Conservation (phyloP, 2,797 vertebrate species). For the Ctenochaetus hawaiiensis region DNA sequence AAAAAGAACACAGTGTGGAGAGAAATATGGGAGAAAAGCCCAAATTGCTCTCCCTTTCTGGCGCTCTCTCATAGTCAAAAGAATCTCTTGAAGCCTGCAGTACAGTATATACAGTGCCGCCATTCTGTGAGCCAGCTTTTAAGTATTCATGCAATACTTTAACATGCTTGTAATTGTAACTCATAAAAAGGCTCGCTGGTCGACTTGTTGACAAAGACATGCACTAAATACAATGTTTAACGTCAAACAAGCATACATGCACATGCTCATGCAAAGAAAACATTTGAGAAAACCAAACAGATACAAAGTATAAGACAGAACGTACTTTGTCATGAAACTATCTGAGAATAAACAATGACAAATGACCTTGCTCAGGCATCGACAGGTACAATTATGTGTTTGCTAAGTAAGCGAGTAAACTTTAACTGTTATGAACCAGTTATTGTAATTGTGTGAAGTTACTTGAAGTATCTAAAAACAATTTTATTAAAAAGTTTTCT, state of each 20-base stretch:
- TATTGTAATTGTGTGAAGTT: no score
- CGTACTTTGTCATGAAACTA: background rate
- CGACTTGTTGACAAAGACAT: constrained; percentile 49
- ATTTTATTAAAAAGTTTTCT: no score
- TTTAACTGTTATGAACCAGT: background rate
- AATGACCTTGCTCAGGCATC: no score
- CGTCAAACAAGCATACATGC: constrained; percentile 6
- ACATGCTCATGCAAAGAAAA: constrained; percentile 4
- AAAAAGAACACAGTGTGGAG: constrained; percentile 84
- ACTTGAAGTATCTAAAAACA: no score
- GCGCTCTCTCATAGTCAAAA: constrained; percentile 29
- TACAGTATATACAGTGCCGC: constrained; percentile 10
- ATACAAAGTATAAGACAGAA: constrained; percentile 6
- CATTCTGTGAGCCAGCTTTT: constrained; percentile 38
- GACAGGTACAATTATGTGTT: no score
- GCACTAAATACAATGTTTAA: constrained; percentile 14
- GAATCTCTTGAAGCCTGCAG: constrained; percentile 39
- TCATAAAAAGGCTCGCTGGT: constrained; percentile 35
- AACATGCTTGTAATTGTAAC: constrained; percentile 43
- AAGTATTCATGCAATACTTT: constrained; percentile 50
- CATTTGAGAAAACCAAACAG: background rate
- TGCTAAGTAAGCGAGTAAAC: no score
- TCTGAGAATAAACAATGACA: constrained; percentile 5
- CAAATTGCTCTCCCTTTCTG: constrained; percentile 45
- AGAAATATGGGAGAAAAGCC: no score